Conservation (phyloP, 2,888 invertebrate genomes). For the Fragum whitleyi region DNA sequence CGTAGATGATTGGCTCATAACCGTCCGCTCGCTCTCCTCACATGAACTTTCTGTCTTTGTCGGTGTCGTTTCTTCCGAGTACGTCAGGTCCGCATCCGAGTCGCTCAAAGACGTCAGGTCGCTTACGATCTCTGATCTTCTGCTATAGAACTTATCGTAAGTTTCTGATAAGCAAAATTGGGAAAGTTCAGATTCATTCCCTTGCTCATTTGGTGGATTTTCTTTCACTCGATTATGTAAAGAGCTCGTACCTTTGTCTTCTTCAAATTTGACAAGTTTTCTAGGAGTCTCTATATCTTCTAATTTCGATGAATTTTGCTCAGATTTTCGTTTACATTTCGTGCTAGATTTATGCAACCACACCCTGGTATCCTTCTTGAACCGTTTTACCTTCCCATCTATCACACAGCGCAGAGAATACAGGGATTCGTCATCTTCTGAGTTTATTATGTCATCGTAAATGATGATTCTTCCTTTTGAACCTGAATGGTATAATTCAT, state of each 20-base stretch:
- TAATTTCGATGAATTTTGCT: background rate
- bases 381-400: conserved; percentile 44
- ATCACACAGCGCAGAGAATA: conserved; percentile 48
- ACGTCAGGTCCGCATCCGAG: conserved; percentile 53
- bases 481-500: background rate
- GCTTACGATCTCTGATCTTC: background rate
- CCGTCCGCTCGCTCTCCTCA: background rate
- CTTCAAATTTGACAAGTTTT: conserved; percentile 13
- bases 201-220: background rate
- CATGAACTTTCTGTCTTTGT: conserved; percentile 11
- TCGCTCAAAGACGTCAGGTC: conserved; percentile 39
- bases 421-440: conserved; percentile 31
- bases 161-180: background rate
- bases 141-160: background rate
- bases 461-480: background rate
- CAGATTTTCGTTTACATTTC: conserved; percentile 22
- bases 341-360: conserved; percentile 62
- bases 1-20: background rate
- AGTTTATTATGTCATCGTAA: background rate
- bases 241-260: background rate
- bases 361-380: conserved; percentile 56
- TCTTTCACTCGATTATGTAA: background rate
- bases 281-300: background rate
- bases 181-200: background rate
- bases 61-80: conserved; percentile 48